Conservation (phyloP, 1,140 invertebrate species). For the Musca domestica region DNA sequence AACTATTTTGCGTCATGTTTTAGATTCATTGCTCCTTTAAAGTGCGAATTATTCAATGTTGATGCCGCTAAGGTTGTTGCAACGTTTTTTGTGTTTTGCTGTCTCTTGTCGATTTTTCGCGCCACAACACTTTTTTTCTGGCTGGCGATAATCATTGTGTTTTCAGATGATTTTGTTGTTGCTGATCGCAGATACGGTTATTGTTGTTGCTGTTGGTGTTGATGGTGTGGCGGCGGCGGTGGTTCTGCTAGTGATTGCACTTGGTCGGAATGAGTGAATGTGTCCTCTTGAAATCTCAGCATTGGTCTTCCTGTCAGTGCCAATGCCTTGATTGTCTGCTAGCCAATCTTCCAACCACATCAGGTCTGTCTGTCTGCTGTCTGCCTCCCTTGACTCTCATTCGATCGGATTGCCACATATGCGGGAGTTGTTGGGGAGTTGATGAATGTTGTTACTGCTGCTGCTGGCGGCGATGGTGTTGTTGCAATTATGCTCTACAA, state of each 20-base stretch:
- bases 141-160: slow-evolving; percentile 6
- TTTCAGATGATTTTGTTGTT: background rate
- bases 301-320: slow-evolving; percentile 2
- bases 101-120: background rate
- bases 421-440: slow-evolving; percentile 19
- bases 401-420: background rate
- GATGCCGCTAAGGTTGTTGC: background rate
- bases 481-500: background rate
- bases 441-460: background rate
- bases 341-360: background rate
- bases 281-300: slow-evolving; percentile 7
- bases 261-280: too few species aligned
- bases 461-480: background rate
- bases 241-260: too few species aligned
- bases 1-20: slow-evolving; percentile 25
- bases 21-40: slow-evolving; percentile 20
- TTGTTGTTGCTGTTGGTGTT: background rate
- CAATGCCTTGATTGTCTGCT: too few species aligned
- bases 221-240: too few species aligned
- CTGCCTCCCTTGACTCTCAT: background rate
- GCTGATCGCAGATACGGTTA: too few species aligned
- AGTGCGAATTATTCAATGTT: slow-evolving; percentile 15
- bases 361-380: background rate
- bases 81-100: background rate
- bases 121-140: background rate